A percentile compares a stretch with the other conserved stretches of the same genome.
phyloP scores from a whole-genome alignment of 1,140 invertebrate genomes.

The Proales similis region DNA sequence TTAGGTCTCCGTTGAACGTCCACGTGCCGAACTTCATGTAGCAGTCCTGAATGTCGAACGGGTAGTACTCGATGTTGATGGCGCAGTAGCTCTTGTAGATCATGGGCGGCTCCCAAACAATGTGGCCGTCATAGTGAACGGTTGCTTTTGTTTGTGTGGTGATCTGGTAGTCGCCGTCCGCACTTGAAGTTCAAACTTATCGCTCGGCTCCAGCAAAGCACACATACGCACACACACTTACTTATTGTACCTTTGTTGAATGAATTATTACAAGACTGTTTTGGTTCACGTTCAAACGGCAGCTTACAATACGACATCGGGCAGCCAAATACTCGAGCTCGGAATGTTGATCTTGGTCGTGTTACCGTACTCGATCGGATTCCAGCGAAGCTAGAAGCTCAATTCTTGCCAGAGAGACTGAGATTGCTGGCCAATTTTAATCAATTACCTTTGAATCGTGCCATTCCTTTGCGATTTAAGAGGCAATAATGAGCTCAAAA shows the following conservation, averaged over 20 bases:
- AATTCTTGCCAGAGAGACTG: slow-evolving; percentile 20
- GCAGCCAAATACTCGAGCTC: slow-evolving; percentile 40
- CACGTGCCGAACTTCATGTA: slow-evolving; percentile 91
- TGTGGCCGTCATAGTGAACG: slow-evolving; percentile 74
- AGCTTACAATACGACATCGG: slow-evolving; percentile 52
- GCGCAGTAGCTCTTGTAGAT: slow-evolving; percentile 97
- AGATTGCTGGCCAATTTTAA: not conserved
- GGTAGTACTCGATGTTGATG: slow-evolving; percentile 81
- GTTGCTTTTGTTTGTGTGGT: slow-evolving; percentile 58
- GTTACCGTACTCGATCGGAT: slow-evolving; percentile 31
- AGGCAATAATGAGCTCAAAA: slow-evolving; percentile 63
- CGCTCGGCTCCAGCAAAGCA: not conserved
- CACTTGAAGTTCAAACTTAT: slow-evolving; percentile 44
- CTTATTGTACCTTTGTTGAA: slow-evolving; percentile 30
- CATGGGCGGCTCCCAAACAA: slow-evolving; percentile 89
- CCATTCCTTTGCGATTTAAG: slow-evolving; percentile 40
- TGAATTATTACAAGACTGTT: not conserved
- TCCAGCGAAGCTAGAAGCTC: slow-evolving; percentile 39
- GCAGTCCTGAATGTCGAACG: slow-evolving; percentile 89
- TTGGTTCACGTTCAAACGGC: not conserved
- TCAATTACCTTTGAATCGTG: slow-evolving; percentile 4
- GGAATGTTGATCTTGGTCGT: slow-evolving; percentile 40
- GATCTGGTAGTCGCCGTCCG: slow-evolving; percentile 58
- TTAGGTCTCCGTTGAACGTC: slow-evolving; percentile 96
- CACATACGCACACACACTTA: not conserved